These are phyloP conservation scores for Guaruba guarouba DNA, from an alignment of 2,113 vertebrate species.

Conservation along the genomic window DNA sequence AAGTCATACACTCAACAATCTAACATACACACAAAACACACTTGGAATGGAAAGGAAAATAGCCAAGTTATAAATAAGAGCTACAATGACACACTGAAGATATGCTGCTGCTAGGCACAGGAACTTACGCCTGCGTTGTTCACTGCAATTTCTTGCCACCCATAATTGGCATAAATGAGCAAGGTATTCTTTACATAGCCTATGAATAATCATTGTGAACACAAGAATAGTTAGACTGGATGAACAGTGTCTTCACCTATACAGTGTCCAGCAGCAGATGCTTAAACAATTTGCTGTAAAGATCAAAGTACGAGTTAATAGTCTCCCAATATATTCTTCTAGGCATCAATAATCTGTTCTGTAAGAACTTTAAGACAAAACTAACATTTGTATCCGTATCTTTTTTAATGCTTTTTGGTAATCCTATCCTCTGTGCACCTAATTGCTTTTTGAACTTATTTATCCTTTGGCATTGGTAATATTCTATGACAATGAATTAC, in stretches of 20 bases:
- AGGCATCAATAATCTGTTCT: not conserved
- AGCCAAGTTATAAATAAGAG: not conserved
- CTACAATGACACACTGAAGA: not conserved
- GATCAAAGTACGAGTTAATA: not conserved
- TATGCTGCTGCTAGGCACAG: not conserved
- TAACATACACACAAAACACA: not conserved
- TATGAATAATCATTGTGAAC: not conserved
- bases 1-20: not conserved
- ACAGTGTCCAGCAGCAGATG: not conserved
- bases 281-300: not conserved
- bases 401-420: not conserved
- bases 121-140: not conserved
- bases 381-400: not conserved
- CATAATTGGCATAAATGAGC: not conserved
- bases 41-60: not conserved
- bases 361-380: not conserved
- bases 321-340: not conserved
- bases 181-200: not conserved
- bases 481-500: not conserved
- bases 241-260: not conserved
- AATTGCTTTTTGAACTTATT: conserved; percentile 2
- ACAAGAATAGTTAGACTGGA: not conserved
- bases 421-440: not conserved
- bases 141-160: not conserved
- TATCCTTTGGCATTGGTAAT: not conserved